Conservation (phyloP, 2,797 vertebrate genomes). For the Cryptoprocta ferox region DNA sequence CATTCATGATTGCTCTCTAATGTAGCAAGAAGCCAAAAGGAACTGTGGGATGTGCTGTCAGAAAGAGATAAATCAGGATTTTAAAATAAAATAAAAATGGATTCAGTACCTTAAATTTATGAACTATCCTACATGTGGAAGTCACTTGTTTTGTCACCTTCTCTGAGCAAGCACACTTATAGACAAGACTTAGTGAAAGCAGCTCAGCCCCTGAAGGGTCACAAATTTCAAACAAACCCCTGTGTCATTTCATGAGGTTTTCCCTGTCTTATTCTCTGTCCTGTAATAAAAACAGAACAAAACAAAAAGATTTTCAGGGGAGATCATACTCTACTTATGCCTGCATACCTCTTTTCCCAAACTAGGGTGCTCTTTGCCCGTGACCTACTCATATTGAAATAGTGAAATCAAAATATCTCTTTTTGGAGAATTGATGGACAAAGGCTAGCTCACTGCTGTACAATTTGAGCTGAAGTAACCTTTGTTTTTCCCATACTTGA, state of each 20-base stretch:
- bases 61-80: slow-evolving; percentile 40
- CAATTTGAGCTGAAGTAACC: not conserved
- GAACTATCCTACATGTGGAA: slow-evolving; percentile 22
- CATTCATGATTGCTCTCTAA: slow-evolving; percentile 45
- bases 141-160: slow-evolving; percentile 3
- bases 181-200: not conserved
- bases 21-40: slow-evolving; percentile 53
- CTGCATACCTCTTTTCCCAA: not conserved
- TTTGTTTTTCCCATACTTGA: not conserved
- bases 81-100: slow-evolving; percentile 64
- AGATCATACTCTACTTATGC: not conserved
- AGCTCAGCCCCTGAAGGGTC: not conserved
- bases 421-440: not conserved
- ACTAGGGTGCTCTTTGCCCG: not conserved
- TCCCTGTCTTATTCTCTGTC: not conserved
- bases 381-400: not conserved
- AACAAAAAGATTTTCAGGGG: not conserved
- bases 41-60: slow-evolving; percentile 52
- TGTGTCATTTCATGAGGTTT: not conserved
- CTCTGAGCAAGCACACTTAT: slow-evolving; percentile 36
- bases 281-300: not conserved
- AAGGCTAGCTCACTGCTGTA: not conserved
- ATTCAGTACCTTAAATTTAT: slow-evolving; percentile 65
- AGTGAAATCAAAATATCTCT: not conserved
- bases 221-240: not conserved